Conservation (phyloP, 1,140 invertebrate genomes). For the Drosophila navojoa region DNA sequence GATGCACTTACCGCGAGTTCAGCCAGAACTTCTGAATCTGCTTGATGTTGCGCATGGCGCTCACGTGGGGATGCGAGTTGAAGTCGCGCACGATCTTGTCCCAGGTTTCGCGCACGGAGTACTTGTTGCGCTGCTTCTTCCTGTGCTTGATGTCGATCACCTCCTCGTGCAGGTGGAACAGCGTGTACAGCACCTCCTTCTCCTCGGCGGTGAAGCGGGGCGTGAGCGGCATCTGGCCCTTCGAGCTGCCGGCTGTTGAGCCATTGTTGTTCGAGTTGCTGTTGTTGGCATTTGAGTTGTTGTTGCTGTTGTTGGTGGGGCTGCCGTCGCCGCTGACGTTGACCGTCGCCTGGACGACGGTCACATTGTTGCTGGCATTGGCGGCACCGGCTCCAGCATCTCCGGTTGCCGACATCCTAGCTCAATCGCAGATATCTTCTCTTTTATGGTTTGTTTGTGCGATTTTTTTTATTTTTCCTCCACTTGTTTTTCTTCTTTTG, state of each 20-base stretch:
- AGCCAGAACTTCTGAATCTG: conserved; percentile 84
- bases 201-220: conserved; percentile 81
- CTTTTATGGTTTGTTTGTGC: neutral
- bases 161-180: conserved; percentile 79
- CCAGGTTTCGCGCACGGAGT: conserved; percentile 81
- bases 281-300: conserved; percentile 2
- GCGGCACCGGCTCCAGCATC: conserved; percentile 44
- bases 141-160: conserved; percentile 82
- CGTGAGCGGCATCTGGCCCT: conserved; percentile 66
- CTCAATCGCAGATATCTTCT: neutral
- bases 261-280: conserved; percentile 23
- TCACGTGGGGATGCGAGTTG: conserved; percentile 74
- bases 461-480: neutral
- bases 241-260: conserved; percentile 35
- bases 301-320: conserved; percentile 6
- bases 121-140: conserved; percentile 79
- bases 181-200: conserved; percentile 75
- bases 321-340: conserved; percentile 24
- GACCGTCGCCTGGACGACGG: conserved; percentile 38
- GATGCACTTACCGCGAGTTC: conserved; percentile 72
- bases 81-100: conserved; percentile 80
- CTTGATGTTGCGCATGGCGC: conserved; percentile 75
- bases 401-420: conserved; percentile 42
- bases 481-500: conserved; percentile 12
- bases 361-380: conserved; percentile 33